Percentiles rank a stretch among this genome's conserved stretches.
phyloP scores from a whole-genome alignment of 2,113 vertebrate genomes.

The Urocitellus parryii region DNA sequence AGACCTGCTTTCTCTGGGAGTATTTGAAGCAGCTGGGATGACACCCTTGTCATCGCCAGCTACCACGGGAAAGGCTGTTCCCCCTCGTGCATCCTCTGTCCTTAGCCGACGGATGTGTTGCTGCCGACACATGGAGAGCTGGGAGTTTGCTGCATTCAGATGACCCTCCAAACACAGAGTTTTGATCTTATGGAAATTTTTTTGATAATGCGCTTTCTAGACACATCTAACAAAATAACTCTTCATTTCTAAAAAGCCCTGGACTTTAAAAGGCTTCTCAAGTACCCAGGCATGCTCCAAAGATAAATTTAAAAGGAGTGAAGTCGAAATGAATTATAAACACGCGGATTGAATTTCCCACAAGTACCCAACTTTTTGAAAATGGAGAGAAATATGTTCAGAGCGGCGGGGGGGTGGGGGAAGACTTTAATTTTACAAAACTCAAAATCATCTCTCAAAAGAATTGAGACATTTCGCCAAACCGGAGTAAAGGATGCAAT shows the following conservation, averaged over 20 bases:
- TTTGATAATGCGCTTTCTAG: slow-evolving; percentile 59
- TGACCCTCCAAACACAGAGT: background rate
- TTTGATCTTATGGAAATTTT: slow-evolving; percentile 49
- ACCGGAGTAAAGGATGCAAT: background rate
- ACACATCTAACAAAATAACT: slow-evolving; percentile 70
- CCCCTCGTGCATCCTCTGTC: rapidly evolving
- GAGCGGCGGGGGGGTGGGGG: too few relatives aligned
- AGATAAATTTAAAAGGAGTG: slow-evolving; percentile 78
- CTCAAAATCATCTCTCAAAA: slow-evolving; percentile 17
- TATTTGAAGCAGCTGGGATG: background rate
- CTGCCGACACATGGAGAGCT: background rate
- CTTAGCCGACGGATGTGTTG: background rate
- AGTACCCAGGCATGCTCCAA: slow-evolving; percentile 67
- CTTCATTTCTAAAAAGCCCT: slow-evolving; percentile 73
- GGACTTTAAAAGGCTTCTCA: slow-evolving; percentile 78
- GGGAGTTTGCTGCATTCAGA: background rate
- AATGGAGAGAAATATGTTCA: slow-evolving; percentile 69
- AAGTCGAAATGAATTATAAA: slow-evolving; percentile 78
- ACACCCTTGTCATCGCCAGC: background rate
- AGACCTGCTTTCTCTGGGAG: background rate
- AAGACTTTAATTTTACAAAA: slow-evolving; percentile 64
- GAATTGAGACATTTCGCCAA: background rate
- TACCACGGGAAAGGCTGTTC: background rate
- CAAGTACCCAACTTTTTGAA: slow-evolving; percentile 74
- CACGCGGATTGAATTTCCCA: slow-evolving; percentile 79